Percentiles rank a stretch among this genome's conserved stretches.
phyloP scores from a whole-genome alignment of 2,113 vertebrate species.

The Motacilla alba region DNA sequence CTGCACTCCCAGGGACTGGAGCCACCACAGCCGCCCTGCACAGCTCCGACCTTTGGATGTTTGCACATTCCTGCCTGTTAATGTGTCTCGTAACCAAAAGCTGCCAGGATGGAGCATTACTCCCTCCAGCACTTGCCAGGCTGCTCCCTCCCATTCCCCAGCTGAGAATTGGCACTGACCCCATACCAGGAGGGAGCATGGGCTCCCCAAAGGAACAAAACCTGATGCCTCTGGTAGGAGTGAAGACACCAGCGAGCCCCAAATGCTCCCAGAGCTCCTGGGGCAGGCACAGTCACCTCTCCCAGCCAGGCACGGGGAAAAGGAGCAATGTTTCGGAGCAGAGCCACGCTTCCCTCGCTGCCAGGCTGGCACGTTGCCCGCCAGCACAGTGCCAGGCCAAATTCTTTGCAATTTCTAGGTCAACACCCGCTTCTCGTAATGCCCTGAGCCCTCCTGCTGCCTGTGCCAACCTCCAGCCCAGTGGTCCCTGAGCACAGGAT shows the following conservation, averaged over 20 bases:
- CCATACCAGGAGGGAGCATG: accelerated
- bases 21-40: neutral
- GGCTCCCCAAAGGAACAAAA: neutral
- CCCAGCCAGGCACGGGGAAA: neutral
- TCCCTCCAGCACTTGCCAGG: neutral
- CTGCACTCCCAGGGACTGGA: neutral
- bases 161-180: neutral
- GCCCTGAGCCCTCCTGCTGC: neutral
- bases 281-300: neutral
- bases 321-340: accelerated
- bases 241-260: accelerated
- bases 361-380: neutral
- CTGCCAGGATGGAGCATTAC: constrained; percentile 47
- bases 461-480: neutral
- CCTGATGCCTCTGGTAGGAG: neutral
- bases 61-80: constrained; percentile 83
- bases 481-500: accelerated
- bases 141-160: neutral
- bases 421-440: neutral
- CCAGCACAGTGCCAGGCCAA: neutral
- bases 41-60: constrained; percentile 55
- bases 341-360: accelerated
- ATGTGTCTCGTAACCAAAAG: constrained; percentile 74
- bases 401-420: constrained; percentile 53
- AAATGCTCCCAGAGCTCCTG: neutral